phyloP scores from a whole-genome alignment of 2,888 invertebrate species.

The Fragum sueziense region DNA sequence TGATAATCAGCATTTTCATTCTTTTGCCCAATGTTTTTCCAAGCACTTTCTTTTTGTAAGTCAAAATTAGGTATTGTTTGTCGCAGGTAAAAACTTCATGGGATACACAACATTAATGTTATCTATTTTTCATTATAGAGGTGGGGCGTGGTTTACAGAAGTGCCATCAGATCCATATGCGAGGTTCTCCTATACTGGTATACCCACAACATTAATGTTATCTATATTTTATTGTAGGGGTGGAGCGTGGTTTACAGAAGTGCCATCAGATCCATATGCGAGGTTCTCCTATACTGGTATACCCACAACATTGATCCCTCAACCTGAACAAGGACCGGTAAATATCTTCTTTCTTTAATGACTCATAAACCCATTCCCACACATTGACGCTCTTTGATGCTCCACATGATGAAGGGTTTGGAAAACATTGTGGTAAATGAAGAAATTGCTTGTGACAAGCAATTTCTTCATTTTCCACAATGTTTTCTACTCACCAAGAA shows the following conservation, averaged over 20 bases:
- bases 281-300: constrained; percentile 78
- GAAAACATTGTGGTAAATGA: neutral
- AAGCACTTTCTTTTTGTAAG: too few species aligned
- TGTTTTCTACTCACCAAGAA: too few species aligned
- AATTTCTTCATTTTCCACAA: neutral
- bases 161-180: constrained; percentile 79
- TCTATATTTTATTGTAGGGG: constrained; percentile 68
- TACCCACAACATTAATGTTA: too few species aligned
- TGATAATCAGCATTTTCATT: too few species aligned
- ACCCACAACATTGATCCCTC: constrained; percentile 75
- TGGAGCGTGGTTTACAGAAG: constrained; percentile 79
- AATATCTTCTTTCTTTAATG: constrained; percentile 10
- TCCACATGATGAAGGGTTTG: neutral
- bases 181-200: constrained; percentile 77
- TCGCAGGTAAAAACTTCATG: too few species aligned
- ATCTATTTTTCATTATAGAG: constrained; percentile 64
- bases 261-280: constrained; percentile 79
- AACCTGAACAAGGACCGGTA: constrained; percentile 80
- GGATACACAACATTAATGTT: too few species aligned
- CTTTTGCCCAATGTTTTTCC: too few species aligned
- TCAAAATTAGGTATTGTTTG: too few species aligned
- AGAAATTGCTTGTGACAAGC: neutral
- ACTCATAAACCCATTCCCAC: too few species aligned
- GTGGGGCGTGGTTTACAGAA: constrained; percentile 80
- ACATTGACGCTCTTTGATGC: neutral